Evolutionary conservation across 1,140 invertebrate genomes (phyloP), one percentile per base, ranked within the genome.

Genomic region (Mactra quadrangularis): DNA sequence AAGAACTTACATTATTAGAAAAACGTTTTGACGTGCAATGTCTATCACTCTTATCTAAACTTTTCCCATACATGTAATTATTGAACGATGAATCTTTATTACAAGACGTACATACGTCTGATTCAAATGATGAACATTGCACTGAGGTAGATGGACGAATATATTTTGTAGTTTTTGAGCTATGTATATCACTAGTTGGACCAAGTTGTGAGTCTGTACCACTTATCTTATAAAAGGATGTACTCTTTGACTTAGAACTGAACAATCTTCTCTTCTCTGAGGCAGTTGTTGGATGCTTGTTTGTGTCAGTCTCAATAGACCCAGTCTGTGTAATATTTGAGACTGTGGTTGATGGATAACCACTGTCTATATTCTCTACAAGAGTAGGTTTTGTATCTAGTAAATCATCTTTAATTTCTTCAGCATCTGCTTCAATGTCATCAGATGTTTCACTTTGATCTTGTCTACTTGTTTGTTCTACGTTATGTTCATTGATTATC

Each of bases 401-500:
- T n/a, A n/a, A n/a, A n/a, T n/a, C n/a, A n/a, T n/a, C n/a, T n/a
- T n/a, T n/a, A n/a, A n/a, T n/a, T n/a, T n/a, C n/a, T n/a, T n/a
- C n/a, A n/a, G n/a, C n/a, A n/a, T 3, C 29, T 25, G 11, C 17
- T n/a, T 47, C 33, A 3, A 25, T 3, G 1, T 17, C 3, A 41
- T 41, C 38, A 7, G 38, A 41, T 7, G 38, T 41, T 41, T 81
- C 66, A n/a, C 52, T 60, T n/a, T n/a, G n/a, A 35, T 81, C 59
- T 41, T 59, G 53, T n/a, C 27, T 25, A 4, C 52, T 62, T 25
- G 6, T 27, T 33, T 53, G 22, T 45, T 82, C 68, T 71, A 38
- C 41, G 15, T 62, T 62, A 72, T 60, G 13, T 62, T 71, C 79
- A 55, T 82, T 82, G 13, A 82, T 62, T 19, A 82, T 82, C 27